Percentiles rank a stretch among this genome's conserved stretches.
Evolutionary conservation across 2,888 invertebrate species (phyloP).

Genomic region (Alviniconcha strummeri): DNA sequence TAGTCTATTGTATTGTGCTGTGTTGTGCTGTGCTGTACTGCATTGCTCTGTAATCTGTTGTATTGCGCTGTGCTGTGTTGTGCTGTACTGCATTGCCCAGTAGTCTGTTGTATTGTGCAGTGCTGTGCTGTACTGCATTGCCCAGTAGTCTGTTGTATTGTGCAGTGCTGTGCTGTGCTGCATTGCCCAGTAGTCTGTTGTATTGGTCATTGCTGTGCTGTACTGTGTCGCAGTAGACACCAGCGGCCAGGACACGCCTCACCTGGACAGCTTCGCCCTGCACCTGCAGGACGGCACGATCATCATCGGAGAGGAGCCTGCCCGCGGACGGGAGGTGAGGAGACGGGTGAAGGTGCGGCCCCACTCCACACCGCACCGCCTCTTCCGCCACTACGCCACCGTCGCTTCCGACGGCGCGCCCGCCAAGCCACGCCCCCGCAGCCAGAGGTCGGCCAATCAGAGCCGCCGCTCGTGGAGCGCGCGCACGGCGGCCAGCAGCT

Average conservation of each 20-base stretch:
- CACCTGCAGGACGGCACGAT: slow-evolving; percentile 24
- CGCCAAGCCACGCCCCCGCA: slow-evolving; percentile 1
- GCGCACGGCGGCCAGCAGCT: slow-evolving; percentile 36
- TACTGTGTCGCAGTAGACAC: too few relatives aligned
- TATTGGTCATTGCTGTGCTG: too few relatives aligned
- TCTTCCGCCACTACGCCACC: slow-evolving; percentile 19
- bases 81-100: too few relatives aligned
- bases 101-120: too few relatives aligned
- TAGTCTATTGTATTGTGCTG: too few relatives aligned
- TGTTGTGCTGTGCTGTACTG: too few relatives aligned
- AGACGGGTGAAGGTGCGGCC: background rate
- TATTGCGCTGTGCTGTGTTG: too few relatives aligned
- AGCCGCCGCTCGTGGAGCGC: slow-evolving; percentile 43
- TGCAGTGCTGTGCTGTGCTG: too few relatives aligned
- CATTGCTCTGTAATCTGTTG: too few relatives aligned
- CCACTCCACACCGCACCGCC: slow-evolving; percentile 36
- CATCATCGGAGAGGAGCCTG: slow-evolving; percentile 25
- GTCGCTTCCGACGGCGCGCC: background rate
- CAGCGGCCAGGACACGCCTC: background rate
- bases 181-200: too few relatives aligned
- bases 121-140: too few relatives aligned
- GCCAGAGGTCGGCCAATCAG: background rate
- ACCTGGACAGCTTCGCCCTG: slow-evolving; percentile 25
- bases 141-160: too few relatives aligned
- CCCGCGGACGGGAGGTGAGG: background rate